Percentiles rank a stretch among this genome's conserved stretches.
phyloP scores from a whole-genome alignment of 2,888 invertebrate genomes.

The Myathropa florea region DNA sequence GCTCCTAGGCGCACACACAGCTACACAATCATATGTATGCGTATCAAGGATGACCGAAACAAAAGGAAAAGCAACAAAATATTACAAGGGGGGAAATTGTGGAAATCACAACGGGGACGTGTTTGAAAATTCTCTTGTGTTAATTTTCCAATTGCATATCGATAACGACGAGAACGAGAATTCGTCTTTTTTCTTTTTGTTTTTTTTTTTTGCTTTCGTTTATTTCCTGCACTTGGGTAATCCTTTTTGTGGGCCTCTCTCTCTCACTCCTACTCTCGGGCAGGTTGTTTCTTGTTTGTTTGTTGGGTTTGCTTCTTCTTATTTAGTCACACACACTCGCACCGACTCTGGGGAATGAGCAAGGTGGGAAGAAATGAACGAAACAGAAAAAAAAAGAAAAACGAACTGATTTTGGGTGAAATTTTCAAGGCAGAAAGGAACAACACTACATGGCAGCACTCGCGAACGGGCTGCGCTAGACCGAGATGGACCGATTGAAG shows the following conservation, averaged over 20 bases:
- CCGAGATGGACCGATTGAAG: constrained; percentile 52
- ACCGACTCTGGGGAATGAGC: constrained; percentile 14
- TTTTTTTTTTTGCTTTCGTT: background rate
- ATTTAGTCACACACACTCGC: constrained; percentile 28
- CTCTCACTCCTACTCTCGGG: constrained; percentile 44
- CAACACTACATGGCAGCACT: constrained; percentile 43
- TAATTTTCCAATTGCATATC: constrained; percentile 61
- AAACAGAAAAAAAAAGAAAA: constrained; percentile 28
- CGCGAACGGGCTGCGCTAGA: constrained; percentile 44
- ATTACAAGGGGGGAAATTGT: constrained; percentile 10
- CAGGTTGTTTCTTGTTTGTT: constrained; percentile 70
- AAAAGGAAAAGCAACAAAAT: background rate
- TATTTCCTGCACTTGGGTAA: constrained; percentile 53
- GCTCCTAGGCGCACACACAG: constrained; percentile 28
- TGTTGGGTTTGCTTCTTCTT: constrained; percentile 57
- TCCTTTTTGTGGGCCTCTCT: constrained; percentile 46
- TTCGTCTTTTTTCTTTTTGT: constrained; percentile 19
- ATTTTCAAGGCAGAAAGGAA: constrained; percentile 51
- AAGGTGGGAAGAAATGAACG: constrained; percentile 15
- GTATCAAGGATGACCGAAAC: constrained; percentile 26
- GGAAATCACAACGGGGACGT: constrained; percentile 33
- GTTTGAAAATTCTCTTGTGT: constrained; percentile 37
- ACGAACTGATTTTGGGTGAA: constrained; percentile 45
- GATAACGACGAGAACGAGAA: constrained; percentile 29
- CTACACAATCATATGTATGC: constrained; percentile 10